A percentile compares a stretch with the other conserved stretches of the same genome.
These are phyloP conservation scores for Perizoma flavofasciatum DNA, from an alignment of 2,888 invertebrate species.

Conservation along the genomic window DNA sequence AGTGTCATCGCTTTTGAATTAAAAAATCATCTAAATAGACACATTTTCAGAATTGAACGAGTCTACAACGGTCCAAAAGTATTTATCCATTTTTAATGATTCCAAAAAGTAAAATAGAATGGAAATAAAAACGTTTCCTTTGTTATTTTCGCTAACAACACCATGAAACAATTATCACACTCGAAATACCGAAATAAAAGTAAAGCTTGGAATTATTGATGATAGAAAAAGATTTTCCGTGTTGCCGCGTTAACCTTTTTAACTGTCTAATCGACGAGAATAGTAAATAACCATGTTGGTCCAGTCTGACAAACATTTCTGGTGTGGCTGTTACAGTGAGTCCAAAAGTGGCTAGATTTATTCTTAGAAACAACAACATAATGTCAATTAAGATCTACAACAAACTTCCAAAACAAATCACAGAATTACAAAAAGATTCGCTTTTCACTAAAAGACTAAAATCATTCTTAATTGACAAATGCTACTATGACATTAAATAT, in stretches of 20 bases:
- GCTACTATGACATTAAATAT: too few relatives aligned
- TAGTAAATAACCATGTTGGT: constrained; percentile 43
- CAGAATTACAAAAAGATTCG: too few relatives aligned
- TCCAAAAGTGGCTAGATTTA: background rate
- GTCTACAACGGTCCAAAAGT: too few relatives aligned
- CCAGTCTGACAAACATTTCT: background rate
- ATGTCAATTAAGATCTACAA: too few relatives aligned
- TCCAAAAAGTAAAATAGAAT: constrained; percentile 8
- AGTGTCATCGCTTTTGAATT: too few relatives aligned
- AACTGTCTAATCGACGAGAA: constrained; percentile 52
- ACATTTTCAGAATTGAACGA: too few relatives aligned
- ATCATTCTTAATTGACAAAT: too few relatives aligned
- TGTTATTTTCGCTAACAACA: constrained; percentile 19
- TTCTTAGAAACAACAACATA: background rate
- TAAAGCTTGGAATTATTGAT: constrained; percentile 58
- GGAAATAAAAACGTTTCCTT: constrained; percentile 7
- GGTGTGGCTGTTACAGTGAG: background rate
- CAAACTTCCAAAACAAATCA: too few relatives aligned
- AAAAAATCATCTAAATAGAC: too few relatives aligned
- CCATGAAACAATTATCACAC: constrained; percentile 27
- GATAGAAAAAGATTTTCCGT: constrained; percentile 63
- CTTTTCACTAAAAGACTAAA: too few relatives aligned
- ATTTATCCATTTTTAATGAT: background rate
- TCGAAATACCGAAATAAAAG: constrained; percentile 36
- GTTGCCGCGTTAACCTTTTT: constrained; percentile 47